Percentiles rank a stretch among this genome's conserved stretches.
Conservation (phyloP, 1,140 invertebrate genomes). For the Zaprionus lachaisei region DNA sequence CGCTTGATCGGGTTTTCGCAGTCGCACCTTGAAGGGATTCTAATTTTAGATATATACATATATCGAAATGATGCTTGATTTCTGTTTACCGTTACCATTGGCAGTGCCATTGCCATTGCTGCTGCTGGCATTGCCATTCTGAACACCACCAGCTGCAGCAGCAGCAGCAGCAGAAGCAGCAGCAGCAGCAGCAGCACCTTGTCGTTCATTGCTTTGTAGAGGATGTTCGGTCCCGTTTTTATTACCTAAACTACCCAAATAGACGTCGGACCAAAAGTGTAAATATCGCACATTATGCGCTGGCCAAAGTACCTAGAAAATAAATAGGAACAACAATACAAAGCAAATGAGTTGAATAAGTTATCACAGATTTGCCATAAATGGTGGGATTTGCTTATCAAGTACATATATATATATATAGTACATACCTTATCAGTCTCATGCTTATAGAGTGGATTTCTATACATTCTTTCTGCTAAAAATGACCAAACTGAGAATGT, state of each 20-base stretch:
- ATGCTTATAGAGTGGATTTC: slow-evolving; percentile 93
- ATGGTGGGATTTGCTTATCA: neutral
- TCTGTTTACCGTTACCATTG: neutral
- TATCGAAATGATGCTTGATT: neutral
- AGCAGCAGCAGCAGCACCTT: slow-evolving; percentile 45
- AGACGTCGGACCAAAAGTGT: slow-evolving; percentile 93
- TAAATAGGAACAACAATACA: too few species aligned
- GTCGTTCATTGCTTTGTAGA: slow-evolving; percentile 78
- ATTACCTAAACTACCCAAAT: slow-evolving; percentile 87
- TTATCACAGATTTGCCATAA: neutral
- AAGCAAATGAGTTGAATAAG: slow-evolving; percentile 83
- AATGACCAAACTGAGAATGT: slow-evolving; percentile 96
- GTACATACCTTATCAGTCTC: slow-evolving; percentile 84
- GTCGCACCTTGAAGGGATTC: slow-evolving; percentile 85
- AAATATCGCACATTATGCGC: slow-evolving; percentile 93
- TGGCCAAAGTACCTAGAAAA: slow-evolving; percentile 90
- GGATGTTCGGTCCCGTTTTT: slow-evolving; percentile 78
- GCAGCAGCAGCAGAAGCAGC: too few species aligned
- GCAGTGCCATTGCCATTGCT: slow-evolving; percentile 8
- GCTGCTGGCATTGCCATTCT: slow-evolving; percentile 52
- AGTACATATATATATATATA: slow-evolving; percentile 6
- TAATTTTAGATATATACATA: slow-evolving; percentile 10
- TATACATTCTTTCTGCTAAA: slow-evolving; percentile 90
- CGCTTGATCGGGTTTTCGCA: slow-evolving; percentile 92
- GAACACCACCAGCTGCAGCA: slow-evolving; percentile 54